Conservation (phyloP, 2,888 invertebrate species). For the Panzeria rudis region DNA sequence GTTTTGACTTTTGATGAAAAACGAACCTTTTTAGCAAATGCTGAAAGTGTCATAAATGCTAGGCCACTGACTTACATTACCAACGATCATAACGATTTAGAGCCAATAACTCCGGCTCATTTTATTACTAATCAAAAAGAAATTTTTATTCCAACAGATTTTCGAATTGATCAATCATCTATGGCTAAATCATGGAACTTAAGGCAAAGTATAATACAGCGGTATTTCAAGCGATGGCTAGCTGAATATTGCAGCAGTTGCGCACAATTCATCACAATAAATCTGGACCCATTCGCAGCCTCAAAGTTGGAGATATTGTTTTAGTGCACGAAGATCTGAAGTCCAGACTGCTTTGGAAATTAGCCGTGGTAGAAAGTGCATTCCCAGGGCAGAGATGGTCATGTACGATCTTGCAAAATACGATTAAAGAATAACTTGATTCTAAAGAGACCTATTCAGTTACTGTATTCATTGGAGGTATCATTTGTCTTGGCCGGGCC, state of each 20-base stretch:
- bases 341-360: slow-evolving; percentile 57
- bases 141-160: slow-evolving; percentile 45
- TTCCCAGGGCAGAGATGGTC: slow-evolving; percentile 66
- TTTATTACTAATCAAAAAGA: slow-evolving; percentile 57
- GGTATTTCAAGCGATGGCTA: slow-evolving; percentile 48
- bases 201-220: slow-evolving; percentile 45
- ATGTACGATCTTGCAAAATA: slow-evolving; percentile 60
- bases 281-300: slow-evolving; percentile 4
- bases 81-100: slow-evolving; percentile 57
- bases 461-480: slow-evolving; percentile 52
- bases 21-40: slow-evolving; percentile 55
- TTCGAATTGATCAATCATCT: not conserved
- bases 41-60: slow-evolving; percentile 61
- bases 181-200: slow-evolving; percentile 47
- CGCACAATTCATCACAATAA: slow-evolving; percentile 61
- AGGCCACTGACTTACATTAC: slow-evolving; percentile 64
- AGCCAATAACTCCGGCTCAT: slow-evolving; percentile 54
- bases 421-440: slow-evolving; percentile 44
- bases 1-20: slow-evolving; percentile 51
- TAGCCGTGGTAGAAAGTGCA: slow-evolving; percentile 54
- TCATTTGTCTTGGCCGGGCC: slow-evolving; percentile 26
- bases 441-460: slow-evolving; percentile 57
- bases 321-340: slow-evolving; percentile 60
- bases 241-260: slow-evolving; percentile 59
- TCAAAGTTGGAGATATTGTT: slow-evolving; percentile 60